Evolutionary conservation across 2,797 vertebrate genomes (phyloP).

Genomic region (Alca torda): DNA sequence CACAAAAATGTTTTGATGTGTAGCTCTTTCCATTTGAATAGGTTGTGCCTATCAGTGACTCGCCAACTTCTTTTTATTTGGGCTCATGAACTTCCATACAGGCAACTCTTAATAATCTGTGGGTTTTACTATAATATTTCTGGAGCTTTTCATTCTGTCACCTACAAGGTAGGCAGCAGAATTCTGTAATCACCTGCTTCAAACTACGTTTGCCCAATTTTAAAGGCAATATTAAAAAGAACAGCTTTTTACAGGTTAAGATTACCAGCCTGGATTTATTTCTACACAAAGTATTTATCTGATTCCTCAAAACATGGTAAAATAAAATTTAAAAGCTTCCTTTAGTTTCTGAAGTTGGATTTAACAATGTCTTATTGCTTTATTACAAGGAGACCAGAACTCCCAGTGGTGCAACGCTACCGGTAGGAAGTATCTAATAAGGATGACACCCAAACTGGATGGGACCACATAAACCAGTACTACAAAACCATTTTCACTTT

Average conservation of each 20-base stretch:
- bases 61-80: neutral
- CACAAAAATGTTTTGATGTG: neutral
- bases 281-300: neutral
- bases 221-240: neutral
- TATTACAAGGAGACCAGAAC: neutral
- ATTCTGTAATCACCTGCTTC: neutral
- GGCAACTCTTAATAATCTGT: neutral
- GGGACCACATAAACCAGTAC: neutral
- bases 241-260: neutral
- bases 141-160: neutral
- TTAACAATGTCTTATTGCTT: neutral
- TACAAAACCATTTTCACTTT: neutral
- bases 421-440: neutral
- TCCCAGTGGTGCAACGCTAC: neutral
- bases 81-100: neutral
- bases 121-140: neutral
- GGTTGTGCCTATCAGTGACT: neutral
- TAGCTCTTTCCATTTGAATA: neutral
- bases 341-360: neutral
- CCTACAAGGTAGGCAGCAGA: neutral
- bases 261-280: neutral
- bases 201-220: neutral
- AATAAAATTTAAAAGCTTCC: neutral
- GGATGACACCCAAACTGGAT: neutral
- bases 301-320: neutral